A percentile compares a stretch with the other conserved stretches of the same genome.
Conservation (phyloP, 1,140 invertebrate genomes). For the Oncopeltus fasciatus region DNA sequence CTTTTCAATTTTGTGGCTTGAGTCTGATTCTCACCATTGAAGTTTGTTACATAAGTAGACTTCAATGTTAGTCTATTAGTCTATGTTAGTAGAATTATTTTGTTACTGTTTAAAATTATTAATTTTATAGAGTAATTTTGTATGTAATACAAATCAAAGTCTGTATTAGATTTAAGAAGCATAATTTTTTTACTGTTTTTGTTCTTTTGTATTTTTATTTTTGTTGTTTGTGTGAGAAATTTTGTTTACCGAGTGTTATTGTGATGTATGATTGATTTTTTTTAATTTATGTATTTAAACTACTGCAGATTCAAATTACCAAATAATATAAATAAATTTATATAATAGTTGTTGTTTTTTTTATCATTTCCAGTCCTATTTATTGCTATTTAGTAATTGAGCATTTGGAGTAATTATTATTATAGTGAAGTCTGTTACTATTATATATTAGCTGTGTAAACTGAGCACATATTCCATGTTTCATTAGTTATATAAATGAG, state of each 20-base stretch:
- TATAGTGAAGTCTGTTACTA: no score
- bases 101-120: neutral
- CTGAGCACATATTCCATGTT: no score
- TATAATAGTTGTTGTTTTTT: no score
- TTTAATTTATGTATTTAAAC: no score
- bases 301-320: no score
- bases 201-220: neutral
- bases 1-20: neutral
- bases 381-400: no score
- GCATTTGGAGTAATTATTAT: no score
- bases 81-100: neutral
- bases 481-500: no score
- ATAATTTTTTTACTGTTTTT: neutral
- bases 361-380: no score
- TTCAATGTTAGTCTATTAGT: neutral
- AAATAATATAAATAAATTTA: no score
- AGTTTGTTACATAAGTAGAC: no score
- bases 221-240: neutral
- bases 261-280: neutral
- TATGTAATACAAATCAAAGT: neutral
- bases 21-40: neutral
- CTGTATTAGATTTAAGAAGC: neutral
- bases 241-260: neutral
- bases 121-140: neutral
- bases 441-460: no score